These are phyloP conservation scores for Manacus vitellinus DNA, from an alignment of 2,113 vertebrate species.

Conservation along the genomic window DNA sequence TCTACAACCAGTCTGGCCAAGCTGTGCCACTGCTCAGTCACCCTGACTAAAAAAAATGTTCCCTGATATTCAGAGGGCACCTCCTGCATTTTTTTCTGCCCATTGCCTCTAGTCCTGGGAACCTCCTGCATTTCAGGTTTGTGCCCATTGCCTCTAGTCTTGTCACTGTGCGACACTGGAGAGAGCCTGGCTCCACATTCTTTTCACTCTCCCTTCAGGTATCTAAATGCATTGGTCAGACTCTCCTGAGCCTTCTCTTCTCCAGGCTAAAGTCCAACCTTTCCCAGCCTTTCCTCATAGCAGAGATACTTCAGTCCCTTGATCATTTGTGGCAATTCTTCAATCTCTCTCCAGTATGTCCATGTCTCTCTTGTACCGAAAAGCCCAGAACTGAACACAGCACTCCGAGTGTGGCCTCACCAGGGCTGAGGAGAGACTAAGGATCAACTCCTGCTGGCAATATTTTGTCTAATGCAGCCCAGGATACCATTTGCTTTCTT, in stretches of 20 bases:
- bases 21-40: neutral
- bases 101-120: neutral
- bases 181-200: fast-evolving
- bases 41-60: neutral
- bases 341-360: neutral
- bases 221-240: neutral
- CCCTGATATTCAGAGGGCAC: neutral
- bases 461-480: neutral
- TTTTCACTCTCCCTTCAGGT: neutral
- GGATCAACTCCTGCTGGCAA: neutral
- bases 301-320: neutral
- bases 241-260: neutral
- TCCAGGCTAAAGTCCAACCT: neutral
- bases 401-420: neutral
- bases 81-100: neutral
- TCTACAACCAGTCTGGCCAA: neutral
- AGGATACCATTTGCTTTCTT: neutral
- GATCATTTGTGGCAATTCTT: neutral
- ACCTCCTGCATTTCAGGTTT: neutral
- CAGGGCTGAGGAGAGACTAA: neutral
- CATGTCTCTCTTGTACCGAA: neutral
- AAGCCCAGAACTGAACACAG: neutral
- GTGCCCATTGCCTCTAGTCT: neutral
- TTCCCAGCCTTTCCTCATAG: neutral
- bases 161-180: neutral